Evolutionary conservation across 2,797 vertebrate genomes (phyloP), one percentile per base, ranked within the genome.

Genomic region (Kryptopterus vitreolus): DNA sequence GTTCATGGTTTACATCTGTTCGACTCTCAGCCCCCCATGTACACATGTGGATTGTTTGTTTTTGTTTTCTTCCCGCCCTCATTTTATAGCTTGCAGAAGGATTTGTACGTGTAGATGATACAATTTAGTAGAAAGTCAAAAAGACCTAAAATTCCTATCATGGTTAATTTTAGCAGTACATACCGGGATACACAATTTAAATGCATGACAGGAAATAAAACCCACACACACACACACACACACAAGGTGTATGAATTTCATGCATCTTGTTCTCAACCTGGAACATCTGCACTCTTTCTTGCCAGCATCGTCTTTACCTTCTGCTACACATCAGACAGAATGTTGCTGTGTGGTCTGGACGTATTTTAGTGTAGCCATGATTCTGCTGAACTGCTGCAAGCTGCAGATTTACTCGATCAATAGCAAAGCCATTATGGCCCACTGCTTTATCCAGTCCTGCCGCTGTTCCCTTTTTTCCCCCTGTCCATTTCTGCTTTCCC

Each of bases 391-490:
- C 11, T 6, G 5, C 52, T 77, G 35, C 24, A 20, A 20, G 6
- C 58, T 68, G 53, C 87, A 84, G 87, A 86, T 86, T 85, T 81
- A 57, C 9, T 70, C 33, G 48, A 90, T 89, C 88, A 83, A 88
- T 86, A 82, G 16, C 59, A 66, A 7, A 65, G 12, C 26, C 38
- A 22, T 78, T 84, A 84, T 80, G 81, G 81, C 10, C 61, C 8
- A 43, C 31, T 78, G n/a, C 35, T 8, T 18, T 15, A 26, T 15
- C 8, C 53, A 6, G 8, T 74, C 35, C 55, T 58, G 53, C 48
- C 26, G 48, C 68, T 16, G 73, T 62, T 72, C 10, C 38, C 31
- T 35, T n/a, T 22, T 20, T 0, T 1, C 16, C n/a, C 53, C 75
- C 18, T 12, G 4, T 20, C 10, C 2, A 7, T 20, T 61, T 31